phyloP scores from a whole-genome alignment of 2,113 vertebrate genomes.

The Salvelinus sp. region DNA sequence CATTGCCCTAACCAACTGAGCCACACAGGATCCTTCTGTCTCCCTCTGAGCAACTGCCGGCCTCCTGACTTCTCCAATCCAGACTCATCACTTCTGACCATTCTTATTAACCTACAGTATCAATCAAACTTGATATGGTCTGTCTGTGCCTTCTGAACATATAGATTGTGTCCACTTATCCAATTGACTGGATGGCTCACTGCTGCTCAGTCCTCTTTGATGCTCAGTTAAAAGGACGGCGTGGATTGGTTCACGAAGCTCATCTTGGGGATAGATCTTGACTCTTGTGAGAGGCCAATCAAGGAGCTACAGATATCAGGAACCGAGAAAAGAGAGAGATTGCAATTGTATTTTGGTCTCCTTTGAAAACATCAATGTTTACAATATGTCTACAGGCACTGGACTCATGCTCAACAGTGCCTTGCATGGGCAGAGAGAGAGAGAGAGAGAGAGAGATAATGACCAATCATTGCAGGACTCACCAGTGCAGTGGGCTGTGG shows the following conservation, averaged over 20 bases:
- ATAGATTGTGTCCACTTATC: too few species aligned
- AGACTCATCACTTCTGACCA: too few species aligned
- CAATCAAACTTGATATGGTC: too few species aligned
- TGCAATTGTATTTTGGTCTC: not conserved
- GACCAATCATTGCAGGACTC: not conserved
- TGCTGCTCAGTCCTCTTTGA: not conserved
- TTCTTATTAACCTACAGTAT: too few species aligned
- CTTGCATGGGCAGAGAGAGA: not conserved
- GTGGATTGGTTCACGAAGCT: constrained; percentile 25
- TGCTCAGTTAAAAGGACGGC: not conserved
- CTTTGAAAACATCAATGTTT: not conserved
- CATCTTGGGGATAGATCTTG: not conserved
- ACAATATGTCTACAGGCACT: not conserved
- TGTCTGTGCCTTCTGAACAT: too few species aligned
- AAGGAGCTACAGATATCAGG: constrained; percentile 9
- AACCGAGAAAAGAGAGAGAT: not conserved
- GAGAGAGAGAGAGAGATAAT: not conserved
- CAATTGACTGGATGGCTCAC: not conserved
- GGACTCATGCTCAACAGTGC: too few species aligned
- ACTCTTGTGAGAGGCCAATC: constrained; percentile 10
- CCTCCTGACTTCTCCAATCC: too few species aligned
- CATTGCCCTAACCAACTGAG: too few species aligned
- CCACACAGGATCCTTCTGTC: too few species aligned
- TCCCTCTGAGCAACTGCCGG: too few species aligned
- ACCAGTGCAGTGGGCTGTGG: constrained; percentile 54